Evolutionary conservation across 2,113 vertebrate genomes (phyloP).

Genomic region (Semicossyphus pulcher): DNA sequence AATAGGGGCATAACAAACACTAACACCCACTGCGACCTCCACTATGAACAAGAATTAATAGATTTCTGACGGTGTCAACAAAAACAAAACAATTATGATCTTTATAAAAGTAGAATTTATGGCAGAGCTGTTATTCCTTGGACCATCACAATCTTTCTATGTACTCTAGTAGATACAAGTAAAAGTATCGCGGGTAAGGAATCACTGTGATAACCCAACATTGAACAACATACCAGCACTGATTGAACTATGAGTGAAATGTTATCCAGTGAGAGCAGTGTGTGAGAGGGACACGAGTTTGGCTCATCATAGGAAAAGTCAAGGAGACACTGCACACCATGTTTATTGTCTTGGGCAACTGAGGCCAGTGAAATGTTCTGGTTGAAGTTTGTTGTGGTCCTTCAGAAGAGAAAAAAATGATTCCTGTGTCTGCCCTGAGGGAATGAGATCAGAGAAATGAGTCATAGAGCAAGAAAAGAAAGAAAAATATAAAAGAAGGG

Average conservation of each 20-base stretch:
- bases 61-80: too few relatives aligned
- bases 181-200: not conserved
- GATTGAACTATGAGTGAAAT: slow-evolving; percentile 28
- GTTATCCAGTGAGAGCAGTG: slow-evolving; percentile 7
- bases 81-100: too few relatives aligned
- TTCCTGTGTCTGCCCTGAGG: slow-evolving; percentile 15
- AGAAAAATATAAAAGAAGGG: slow-evolving; percentile 21
- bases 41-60: too few relatives aligned
- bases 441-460: slow-evolving; percentile 43
- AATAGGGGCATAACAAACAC: too few relatives aligned
- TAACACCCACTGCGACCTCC: too few relatives aligned
- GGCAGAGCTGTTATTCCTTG: not conserved
- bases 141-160: not conserved
- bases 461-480: slow-evolving; percentile 32
- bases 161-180: slow-evolving; percentile 2
- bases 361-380: slow-evolving; percentile 61
- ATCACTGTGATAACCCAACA: not conserved
- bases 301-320: slow-evolving; percentile 64
- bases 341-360: slow-evolving; percentile 60
- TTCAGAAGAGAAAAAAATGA: slow-evolving; percentile 6
- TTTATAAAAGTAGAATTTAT: too few relatives aligned
- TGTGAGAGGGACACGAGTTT: slow-evolving; percentile 8
- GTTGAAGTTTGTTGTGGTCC: slow-evolving; percentile 74
- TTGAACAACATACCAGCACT: slow-evolving; percentile 4
- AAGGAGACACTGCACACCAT: slow-evolving; percentile 34